Conservation (phyloP, 2,113 vertebrate species). For the Boulengeromyrus knoepffleri region DNA sequence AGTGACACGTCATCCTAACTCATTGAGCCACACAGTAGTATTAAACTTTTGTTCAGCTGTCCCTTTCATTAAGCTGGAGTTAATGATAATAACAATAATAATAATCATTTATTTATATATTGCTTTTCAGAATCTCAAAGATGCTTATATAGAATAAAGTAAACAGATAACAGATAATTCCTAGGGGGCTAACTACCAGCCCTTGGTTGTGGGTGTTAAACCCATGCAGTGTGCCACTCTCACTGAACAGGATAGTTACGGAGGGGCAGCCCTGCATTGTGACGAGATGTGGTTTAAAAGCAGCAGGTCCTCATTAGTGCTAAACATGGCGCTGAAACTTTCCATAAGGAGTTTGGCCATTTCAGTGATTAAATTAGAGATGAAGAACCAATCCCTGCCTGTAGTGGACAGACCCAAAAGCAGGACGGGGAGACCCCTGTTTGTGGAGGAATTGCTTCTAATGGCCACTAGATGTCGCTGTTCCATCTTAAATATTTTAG, state of each 20-base stretch:
- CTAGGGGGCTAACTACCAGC: neutral
- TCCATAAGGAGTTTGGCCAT: neutral
- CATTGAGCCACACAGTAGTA: neutral
- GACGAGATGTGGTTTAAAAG: neutral
- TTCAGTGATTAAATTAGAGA: neutral
- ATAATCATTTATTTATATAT: no score
- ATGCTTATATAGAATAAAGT: no score
- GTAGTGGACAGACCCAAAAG: neutral
- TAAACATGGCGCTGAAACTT: neutral
- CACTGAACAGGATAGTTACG: neutral
- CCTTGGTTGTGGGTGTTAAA: neutral
- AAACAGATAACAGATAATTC: neutral
- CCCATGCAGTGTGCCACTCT: neutral
- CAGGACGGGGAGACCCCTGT: neutral
- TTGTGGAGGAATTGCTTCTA: neutral
- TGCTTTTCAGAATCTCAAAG: no score
- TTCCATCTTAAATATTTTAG: constrained; percentile 26
- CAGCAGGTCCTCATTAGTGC: neutral
- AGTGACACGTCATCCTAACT: no score
- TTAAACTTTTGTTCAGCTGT: neutral
- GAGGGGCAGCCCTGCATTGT: neutral
- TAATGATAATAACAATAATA: neutral
- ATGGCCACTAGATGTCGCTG: constrained; percentile 50
- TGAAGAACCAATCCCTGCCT: constrained; percentile 4
- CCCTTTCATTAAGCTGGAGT: neutral